A percentile compares a stretch with the other conserved stretches of the same genome.
Evolutionary conservation across 2,888 invertebrate species (phyloP).

Genomic region (Empis livida): DNA sequence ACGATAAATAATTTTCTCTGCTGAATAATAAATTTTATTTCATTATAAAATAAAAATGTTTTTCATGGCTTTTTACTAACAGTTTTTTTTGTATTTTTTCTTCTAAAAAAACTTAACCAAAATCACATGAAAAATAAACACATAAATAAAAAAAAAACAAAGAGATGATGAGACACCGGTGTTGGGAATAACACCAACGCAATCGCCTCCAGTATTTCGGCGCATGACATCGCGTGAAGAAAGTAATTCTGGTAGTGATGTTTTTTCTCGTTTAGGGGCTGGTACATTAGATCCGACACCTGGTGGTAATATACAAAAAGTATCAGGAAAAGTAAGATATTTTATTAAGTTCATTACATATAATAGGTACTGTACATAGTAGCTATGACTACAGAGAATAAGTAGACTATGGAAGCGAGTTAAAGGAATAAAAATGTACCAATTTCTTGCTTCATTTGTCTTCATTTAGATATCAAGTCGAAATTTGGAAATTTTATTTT

Average conservation of each 20-base stretch:
- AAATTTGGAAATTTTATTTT: too few relatives aligned
- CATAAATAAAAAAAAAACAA: conserved; percentile 1
- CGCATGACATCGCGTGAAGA: conserved; percentile 23
- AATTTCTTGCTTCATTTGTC: too few relatives aligned
- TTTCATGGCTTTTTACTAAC: background rate
- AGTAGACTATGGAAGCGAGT: too few relatives aligned
- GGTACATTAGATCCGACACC: conserved; percentile 23
- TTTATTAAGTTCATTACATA: too few relatives aligned
- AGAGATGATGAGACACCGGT: conserved; percentile 13
- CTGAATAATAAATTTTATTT: too few relatives aligned
- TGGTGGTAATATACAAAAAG: conserved; percentile 25
- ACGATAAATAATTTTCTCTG: too few relatives aligned
- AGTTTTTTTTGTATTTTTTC: background rate
- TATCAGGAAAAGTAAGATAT: conserved; percentile 20
- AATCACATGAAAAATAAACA: conserved; percentile 3
- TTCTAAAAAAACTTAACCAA: conserved; percentile 1
- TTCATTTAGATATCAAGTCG: too few relatives aligned
- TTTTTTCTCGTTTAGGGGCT: conserved; percentile 24
- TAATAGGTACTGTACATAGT: too few relatives aligned
- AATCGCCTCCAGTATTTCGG: conserved; percentile 20
- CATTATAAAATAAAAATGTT: too few relatives aligned
- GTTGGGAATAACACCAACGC: conserved; percentile 10
- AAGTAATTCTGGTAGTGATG: conserved; percentile 17
- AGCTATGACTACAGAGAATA: too few relatives aligned
- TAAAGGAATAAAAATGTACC: too few relatives aligned